Evolutionary conservation across 2,888 invertebrate species (phyloP).

Genomic region (Drosophila quasianomalipes): DNA sequence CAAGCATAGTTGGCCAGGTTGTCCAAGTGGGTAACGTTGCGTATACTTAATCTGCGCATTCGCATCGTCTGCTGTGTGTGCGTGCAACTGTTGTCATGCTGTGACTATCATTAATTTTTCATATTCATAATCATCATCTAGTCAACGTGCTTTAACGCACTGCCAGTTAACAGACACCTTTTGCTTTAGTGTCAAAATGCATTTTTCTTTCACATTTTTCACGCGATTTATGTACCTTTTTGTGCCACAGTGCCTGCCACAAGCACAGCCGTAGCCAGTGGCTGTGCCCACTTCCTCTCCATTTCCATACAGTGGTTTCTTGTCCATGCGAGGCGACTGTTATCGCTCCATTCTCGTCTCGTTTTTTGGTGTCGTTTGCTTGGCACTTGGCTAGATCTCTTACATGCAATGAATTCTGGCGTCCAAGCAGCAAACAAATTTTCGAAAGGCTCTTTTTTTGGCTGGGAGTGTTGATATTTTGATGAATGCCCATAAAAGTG

Average conservation of each 20-base stretch:
- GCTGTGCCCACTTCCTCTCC: conserved; percentile 45
- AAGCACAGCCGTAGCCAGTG: conserved; percentile 12
- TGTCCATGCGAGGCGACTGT: conserved; percentile 22
- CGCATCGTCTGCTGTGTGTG: conserved; percentile 62
- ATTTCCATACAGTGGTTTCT: conserved; percentile 43
- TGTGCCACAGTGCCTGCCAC: conserved; percentile 19
- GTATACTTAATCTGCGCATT: conserved; percentile 79
- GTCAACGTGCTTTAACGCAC: conserved; percentile 66
- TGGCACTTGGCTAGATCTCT: conserved; percentile 54
- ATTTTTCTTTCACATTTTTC: conserved; percentile 80
- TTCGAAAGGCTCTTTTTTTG: conserved; percentile 77
- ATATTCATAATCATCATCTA: conserved; percentile 82
- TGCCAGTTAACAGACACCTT: conserved; percentile 50
- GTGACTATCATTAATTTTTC: conserved; percentile 82
- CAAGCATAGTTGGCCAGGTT: conserved; percentile 62
- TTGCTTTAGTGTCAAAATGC: conserved; percentile 74
- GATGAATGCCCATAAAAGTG: conserved; percentile 64
- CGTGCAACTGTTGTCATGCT: conserved; percentile 80
- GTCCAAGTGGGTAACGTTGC: conserved; percentile 64
- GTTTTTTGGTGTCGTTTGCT: conserved; percentile 16
- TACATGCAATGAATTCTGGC: conserved; percentile 64
- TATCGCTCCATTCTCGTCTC: conserved; percentile 44
- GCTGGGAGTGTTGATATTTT: conserved; percentile 61
- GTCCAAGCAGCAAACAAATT: conserved; percentile 45
- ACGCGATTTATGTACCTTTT: conserved; percentile 75